These are phyloP conservation scores for Centruroides vittatus DNA, from an alignment of 1,140 invertebrate genomes.

Conservation along the genomic window DNA sequence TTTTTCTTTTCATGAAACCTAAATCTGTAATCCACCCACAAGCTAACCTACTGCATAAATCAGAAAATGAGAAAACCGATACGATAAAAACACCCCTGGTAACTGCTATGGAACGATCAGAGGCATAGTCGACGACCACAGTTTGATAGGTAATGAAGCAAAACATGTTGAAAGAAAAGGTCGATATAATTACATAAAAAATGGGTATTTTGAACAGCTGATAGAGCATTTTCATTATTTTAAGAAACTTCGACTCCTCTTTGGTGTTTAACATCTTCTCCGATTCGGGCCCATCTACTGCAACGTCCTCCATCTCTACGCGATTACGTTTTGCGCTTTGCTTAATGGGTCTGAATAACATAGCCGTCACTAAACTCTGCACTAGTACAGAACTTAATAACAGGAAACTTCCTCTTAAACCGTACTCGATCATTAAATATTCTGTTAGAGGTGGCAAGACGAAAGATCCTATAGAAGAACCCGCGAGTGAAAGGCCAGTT, in stretches of 20 bases:
- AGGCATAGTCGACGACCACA: constrained; percentile 18
- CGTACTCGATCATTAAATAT: background rate
- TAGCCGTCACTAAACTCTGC: background rate
- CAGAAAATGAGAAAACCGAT: constrained; percentile 14
- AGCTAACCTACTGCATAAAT: constrained; percentile 14
- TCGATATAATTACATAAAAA: constrained; percentile 12
- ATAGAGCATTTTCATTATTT: background rate
- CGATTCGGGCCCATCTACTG: background rate
- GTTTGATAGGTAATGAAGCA: constrained; percentile 15
- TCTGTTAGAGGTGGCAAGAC: background rate
- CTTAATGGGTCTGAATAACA: background rate
- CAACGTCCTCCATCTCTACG: no score
- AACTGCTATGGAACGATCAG: constrained; percentile 11
- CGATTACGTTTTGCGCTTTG: no score
- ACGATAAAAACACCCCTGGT: constrained; percentile 11
- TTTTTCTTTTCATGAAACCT: constrained; percentile 11
- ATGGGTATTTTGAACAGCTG: constrained; percentile 7
- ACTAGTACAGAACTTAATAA: background rate
- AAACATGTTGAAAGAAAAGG: constrained; percentile 8
- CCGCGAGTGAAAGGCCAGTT: background rate
- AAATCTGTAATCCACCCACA: constrained; percentile 17
- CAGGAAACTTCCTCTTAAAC: background rate
- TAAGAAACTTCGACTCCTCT: background rate
- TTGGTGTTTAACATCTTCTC: background rate
- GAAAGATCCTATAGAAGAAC: background rate